Percentiles rank a stretch among this genome's conserved stretches.
These are phyloP conservation scores for Chroicocephalus ridibundus DNA, from an alignment of 2,113 vertebrate species.

Conservation along the genomic window DNA sequence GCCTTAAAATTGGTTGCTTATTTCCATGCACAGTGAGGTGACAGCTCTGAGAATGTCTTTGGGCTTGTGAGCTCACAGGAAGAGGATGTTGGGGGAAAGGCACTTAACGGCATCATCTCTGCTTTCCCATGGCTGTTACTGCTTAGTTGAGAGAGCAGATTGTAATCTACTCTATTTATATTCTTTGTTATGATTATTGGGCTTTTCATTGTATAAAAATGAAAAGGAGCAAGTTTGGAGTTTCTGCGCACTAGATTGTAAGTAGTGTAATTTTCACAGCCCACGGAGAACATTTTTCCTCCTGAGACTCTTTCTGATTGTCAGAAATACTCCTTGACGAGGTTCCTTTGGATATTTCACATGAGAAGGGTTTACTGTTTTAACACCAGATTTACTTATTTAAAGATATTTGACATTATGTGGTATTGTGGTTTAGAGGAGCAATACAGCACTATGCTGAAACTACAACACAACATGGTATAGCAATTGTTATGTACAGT, in stretches of 20 bases:
- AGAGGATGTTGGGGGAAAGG: background rate
- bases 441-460: background rate
- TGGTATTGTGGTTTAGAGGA: background rate
- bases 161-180: background rate
- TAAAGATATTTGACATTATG: background rate
- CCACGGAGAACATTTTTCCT: background rate
- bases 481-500: background rate
- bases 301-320: background rate
- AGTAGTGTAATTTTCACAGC: background rate
- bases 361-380: background rate
- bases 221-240: background rate
- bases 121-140: slow-evolving; percentile 14
- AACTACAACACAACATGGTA: background rate
- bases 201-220: background rate
- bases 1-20: background rate
- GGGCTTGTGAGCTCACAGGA: background rate
- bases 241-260: background rate
- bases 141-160: background rate
- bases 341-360: background rate
- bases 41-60: background rate
- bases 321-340: background rate
- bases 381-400: background rate
- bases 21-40: background rate
- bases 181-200: background rate
- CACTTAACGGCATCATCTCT: background rate